Base-by-base conservation (phyloP, 1,140 invertebrate genomes). In the Rhopalosiphum padi region DNA sequence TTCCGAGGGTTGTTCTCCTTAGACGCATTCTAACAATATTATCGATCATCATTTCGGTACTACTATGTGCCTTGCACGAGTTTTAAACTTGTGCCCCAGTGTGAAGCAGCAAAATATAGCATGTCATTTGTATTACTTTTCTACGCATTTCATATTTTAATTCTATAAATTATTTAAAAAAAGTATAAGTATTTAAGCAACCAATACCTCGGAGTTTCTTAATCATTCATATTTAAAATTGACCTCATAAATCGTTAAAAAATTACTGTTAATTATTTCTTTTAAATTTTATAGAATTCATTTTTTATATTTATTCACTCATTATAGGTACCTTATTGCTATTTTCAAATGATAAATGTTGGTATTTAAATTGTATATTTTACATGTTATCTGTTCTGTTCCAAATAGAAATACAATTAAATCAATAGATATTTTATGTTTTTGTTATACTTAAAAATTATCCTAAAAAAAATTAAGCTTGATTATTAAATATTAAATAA, bases 31-130 rank as follows among this genome's bases (percentile, higher is more conserved):
- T 53, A 88, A 90, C 51, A 60, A 41, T 68, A 41, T 82, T 92
- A 92, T 83, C 46, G 90, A 91, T 83, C 90, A 82, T 51, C 46
- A 48, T 92, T 83, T 46, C 90, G 9, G 90, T 92, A 23, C 90
- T 92, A 92, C 90, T 83, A 46, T 83, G 90, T 92, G 15, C 90
- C 90, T 83, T 82, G 90, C 25, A 92, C 82, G n/a, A 68, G 43
- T 15, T 43, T 43, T 68, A 90, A 41, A 53, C 48, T 37, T 37
- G 35, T 25, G 30, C 21, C 87, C 35, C 35, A 37, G 53, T 55
- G 35, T 89, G 35, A 55, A 9, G 1, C 37, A 55, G 88, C 22
- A 55, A 55, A 89, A 89, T 89, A 55, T 55, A 89, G 51, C 88
- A 30, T 55, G 88, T 89, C 51, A 89, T 35, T 89, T 89, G 51